Conservation (phyloP, 2,797 vertebrate species). For the Diplodus puntazzo region DNA sequence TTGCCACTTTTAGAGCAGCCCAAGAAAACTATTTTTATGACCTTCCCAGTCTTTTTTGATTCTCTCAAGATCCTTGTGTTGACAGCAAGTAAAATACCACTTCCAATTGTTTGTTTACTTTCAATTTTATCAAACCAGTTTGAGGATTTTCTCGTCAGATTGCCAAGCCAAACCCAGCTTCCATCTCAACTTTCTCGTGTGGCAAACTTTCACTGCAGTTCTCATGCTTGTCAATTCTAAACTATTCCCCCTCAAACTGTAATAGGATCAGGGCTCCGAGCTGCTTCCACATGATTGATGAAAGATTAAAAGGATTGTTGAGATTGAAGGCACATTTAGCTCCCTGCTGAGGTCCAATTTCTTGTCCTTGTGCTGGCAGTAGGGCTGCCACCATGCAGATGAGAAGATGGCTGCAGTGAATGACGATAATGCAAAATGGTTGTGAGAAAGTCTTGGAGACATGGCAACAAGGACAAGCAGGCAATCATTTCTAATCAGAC, state of each 20-base stretch:
- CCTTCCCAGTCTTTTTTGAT: constrained; percentile 37
- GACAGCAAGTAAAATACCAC: constrained; percentile 60
- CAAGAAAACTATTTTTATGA: constrained; percentile 51
- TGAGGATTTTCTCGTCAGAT: constrained; percentile 71
- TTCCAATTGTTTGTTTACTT: constrained; percentile 72
- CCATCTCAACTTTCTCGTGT: constrained; percentile 71
- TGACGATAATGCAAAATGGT: constrained; percentile 69
- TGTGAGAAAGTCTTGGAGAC: constrained; percentile 63
- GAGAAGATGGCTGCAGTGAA: constrained; percentile 75
- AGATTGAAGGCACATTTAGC: constrained; percentile 87
- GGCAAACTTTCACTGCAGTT: constrained; percentile 77
- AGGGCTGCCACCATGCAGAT: constrained; percentile 81
- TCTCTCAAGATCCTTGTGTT: constrained; percentile 44
- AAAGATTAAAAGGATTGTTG: constrained; percentile 90
- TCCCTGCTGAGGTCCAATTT: constrained; percentile 84
- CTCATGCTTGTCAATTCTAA: constrained; percentile 77
- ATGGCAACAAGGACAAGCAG: constrained; percentile 60
- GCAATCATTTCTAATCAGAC: constrained; percentile 77
- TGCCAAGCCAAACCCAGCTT: constrained; percentile 62
- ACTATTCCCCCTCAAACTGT: constrained; percentile 77
- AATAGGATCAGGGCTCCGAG: constrained; percentile 83
- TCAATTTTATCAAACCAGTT: constrained; percentile 56
- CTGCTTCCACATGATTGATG: constrained; percentile 86
- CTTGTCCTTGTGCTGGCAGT: constrained; percentile 71
- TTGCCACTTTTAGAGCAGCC: constrained; percentile 39